Evolutionary conservation across 2,113 vertebrate species (phyloP), one percentile per base, ranked within the genome.

Genomic region (Sapayoa aenigma): DNA sequence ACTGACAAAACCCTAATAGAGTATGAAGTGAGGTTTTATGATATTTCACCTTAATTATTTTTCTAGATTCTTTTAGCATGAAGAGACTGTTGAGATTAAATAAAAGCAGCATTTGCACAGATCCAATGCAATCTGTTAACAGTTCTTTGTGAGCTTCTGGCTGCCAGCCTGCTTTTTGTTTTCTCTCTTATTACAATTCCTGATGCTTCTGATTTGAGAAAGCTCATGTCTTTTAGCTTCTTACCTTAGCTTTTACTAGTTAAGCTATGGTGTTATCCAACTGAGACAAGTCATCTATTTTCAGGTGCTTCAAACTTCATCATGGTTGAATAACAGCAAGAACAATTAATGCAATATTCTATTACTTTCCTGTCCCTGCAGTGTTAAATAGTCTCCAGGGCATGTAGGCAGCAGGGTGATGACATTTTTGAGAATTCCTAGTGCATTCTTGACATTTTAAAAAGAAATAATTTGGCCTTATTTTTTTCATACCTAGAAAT

Each of bases 321-420:
- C 74, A 67, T 91, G 69, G 67, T 74, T 96, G 95, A 96, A 71
- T 65, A 87, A 79, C 47, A 78, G 49, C 46, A 79, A 84, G 58
- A 84, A 89, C 71, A 95, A 97, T 96, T 90, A 97, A 97, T 93
- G 60, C n/a, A 83, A 79, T 89, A 78, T 93, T 86, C 47, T 71
- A 12, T 27, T 85, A 65, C 44, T 91, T 82, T 71, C 58, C 86
- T 39, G 78, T 93, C 55, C 41, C 82, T 56, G 28, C 66, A 83
- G 50, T 73, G 49, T 90, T 97, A 96, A 97, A 87, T 85, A 95
- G 55, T 86, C 91, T 97, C 83, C 4, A 33, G 60, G 71, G 92
- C 82, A 91, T 39, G 18, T 60, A 94, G 81, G 78, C 92, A 96
- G 72, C 62, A 33, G 6, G 91, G 66, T 25, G 5, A 89, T 93